A percentile compares a stretch with the other conserved stretches of the same genome.
These are phyloP conservation scores for Caprella mutica DNA, from an alignment of 2,888 invertebrate genomes.

Conservation along the genomic window DNA sequence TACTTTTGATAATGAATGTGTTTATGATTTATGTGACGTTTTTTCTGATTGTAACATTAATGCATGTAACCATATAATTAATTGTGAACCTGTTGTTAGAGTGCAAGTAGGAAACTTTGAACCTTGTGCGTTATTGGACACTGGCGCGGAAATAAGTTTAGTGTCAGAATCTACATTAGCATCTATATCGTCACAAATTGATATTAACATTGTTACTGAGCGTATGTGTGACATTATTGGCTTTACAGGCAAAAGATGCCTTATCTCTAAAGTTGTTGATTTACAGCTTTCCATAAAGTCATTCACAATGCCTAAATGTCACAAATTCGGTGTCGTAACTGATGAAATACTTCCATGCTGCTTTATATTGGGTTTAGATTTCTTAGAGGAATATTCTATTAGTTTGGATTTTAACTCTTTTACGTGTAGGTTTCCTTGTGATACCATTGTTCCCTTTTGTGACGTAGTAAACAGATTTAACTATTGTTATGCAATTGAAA, in stretches of 20 bases:
- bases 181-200: not conserved
- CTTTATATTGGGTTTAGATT: not conserved
- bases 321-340: not conserved
- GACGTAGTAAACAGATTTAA: too few relatives aligned
- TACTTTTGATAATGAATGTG: not conserved
- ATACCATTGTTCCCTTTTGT: too few relatives aligned
- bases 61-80: not conserved
- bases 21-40: not conserved
- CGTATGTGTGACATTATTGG: not conserved
- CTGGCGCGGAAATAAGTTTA: not conserved
- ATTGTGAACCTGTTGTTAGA: not conserved
- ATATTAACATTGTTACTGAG: not conserved
- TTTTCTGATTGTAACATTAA: not conserved
- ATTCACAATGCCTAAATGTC: not conserved
- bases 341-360: not conserved
- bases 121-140: not conserved
- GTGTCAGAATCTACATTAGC: not conserved
- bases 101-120: not conserved
- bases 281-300: not conserved
- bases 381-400: too few relatives aligned
- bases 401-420: too few relatives aligned
- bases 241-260: not conserved
- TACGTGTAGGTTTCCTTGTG: too few relatives aligned
- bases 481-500: too few relatives aligned
- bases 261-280: not conserved